Percentiles rank a stretch among this genome's conserved stretches.
These are phyloP conservation scores for Pristionchus arcanus DNA, from an alignment of 2,888 invertebrate genomes.

Conservation along the genomic window DNA sequence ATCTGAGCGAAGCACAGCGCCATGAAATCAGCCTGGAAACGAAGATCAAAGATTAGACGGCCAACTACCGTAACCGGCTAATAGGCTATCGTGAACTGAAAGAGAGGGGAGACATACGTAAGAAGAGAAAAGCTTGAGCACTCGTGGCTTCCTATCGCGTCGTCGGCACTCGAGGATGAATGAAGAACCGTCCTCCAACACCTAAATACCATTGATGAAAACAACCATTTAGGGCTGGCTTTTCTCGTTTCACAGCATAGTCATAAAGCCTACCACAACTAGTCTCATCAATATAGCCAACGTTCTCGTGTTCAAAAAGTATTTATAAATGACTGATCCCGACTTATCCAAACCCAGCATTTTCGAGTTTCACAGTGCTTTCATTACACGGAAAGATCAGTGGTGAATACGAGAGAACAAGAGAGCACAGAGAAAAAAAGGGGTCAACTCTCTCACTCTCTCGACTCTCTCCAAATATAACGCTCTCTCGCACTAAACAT, in stretches of 20 bases:
- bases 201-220: conserved; percentile 84
- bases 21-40: conserved; percentile 89
- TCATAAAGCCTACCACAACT: background rate
- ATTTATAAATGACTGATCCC: too few relatives aligned
- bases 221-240: background rate
- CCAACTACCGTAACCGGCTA: background rate
- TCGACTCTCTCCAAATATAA: too few relatives aligned
- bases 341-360: too few relatives aligned
- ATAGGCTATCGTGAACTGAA: background rate
- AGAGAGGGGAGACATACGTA: conserved; percentile 85
- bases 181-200: conserved; percentile 93
- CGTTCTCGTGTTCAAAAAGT: too few relatives aligned
- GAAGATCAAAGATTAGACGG: background rate
- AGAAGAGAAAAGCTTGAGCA: conserved; percentile 91
- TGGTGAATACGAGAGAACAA: too few relatives aligned
- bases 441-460: too few relatives aligned
- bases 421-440: too few relatives aligned
- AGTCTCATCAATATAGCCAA: background rate
- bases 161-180: conserved; percentile 91
- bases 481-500: too few relatives aligned
- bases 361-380: too few relatives aligned
- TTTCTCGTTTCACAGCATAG: background rate
- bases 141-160: conserved; percentile 88
- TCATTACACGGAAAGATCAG: too few relatives aligned
- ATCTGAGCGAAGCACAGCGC: conserved; percentile 90